phyloP scores from a whole-genome alignment of 2,797 vertebrate species.

The Graptemys geographica region DNA sequence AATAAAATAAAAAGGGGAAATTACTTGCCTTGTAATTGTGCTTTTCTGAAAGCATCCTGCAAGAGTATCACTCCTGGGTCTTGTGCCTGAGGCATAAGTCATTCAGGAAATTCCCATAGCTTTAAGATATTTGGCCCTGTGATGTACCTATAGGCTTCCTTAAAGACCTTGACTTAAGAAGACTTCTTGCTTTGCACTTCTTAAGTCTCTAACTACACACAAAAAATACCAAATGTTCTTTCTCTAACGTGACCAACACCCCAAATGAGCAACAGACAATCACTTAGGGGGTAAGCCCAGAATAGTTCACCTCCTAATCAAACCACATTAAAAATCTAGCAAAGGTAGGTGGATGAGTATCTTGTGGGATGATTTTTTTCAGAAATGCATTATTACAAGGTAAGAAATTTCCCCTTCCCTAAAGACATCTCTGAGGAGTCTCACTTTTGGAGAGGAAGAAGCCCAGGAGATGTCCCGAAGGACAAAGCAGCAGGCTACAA shows the following conservation, averaged over 20 bases:
- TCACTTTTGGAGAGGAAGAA: conserved; percentile 55
- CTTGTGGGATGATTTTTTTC: not conserved
- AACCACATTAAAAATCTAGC: accelerated
- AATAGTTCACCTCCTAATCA: not conserved
- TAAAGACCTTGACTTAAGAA: conserved; percentile 4
- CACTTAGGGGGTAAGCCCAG: not conserved
- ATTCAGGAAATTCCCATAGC: not conserved
- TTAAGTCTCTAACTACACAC: conserved; percentile 15
- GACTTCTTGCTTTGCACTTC: not conserved
- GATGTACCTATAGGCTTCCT: conserved; percentile 35
- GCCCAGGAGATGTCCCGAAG: conserved; percentile 55
- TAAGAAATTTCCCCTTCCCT: conserved; percentile 23
- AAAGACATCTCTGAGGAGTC: conserved; percentile 29
- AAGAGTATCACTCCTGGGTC: not conserved
- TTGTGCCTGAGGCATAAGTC: conserved; percentile 27
- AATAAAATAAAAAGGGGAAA: not conserved
- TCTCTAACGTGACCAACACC: not conserved
- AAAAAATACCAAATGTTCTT: not conserved
- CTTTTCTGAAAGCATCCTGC: conserved; percentile 19
- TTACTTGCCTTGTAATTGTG: not conserved
- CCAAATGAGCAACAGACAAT: not conserved
- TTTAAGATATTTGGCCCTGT: conserved; percentile 25
- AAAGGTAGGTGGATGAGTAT: not conserved
- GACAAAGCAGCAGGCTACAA: conserved; percentile 5
- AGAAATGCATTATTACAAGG: conserved; percentile 39